A percentile compares a stretch with the other conserved stretches of the same genome.
Evolutionary conservation across 2,797 vertebrate genomes (phyloP).

Genomic region (Periparus ater): DNA sequence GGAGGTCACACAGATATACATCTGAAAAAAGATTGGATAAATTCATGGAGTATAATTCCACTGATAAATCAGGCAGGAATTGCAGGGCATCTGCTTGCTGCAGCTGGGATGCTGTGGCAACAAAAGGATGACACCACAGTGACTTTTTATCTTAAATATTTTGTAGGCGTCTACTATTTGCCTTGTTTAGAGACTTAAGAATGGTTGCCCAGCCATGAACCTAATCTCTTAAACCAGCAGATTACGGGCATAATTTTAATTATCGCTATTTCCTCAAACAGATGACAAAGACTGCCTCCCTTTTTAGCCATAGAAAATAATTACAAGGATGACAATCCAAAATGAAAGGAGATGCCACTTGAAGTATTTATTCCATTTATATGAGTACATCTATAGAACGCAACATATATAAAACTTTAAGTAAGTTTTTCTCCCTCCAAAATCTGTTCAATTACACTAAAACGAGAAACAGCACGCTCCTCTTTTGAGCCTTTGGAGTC

Average conservation of each 20-base stretch:
- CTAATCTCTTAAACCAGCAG: background rate
- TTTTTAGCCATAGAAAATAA: background rate
- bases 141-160: background rate
- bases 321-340: background rate
- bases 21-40: background rate
- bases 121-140: background rate
- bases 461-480: slow-evolving; percentile 38
- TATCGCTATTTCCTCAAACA: background rate
- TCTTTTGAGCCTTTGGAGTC: slow-evolving; percentile 61
- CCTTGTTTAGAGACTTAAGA: background rate
- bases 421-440: background rate
- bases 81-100: background rate
- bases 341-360: background rate
- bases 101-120: background rate
- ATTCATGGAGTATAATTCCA: background rate
- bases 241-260: background rate
- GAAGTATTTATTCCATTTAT: slow-evolving; percentile 19
- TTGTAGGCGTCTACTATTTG: rapidly evolving
- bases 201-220: background rate
- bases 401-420: background rate
- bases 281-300: background rate
- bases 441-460: slow-evolving; percentile 42
- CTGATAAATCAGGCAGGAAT: background rate
- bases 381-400: background rate
- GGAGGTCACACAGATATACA: background rate